These are phyloP conservation scores for Elgaria multicarinata DNA, from an alignment of 2,113 vertebrate genomes.

Conservation along the genomic window DNA sequence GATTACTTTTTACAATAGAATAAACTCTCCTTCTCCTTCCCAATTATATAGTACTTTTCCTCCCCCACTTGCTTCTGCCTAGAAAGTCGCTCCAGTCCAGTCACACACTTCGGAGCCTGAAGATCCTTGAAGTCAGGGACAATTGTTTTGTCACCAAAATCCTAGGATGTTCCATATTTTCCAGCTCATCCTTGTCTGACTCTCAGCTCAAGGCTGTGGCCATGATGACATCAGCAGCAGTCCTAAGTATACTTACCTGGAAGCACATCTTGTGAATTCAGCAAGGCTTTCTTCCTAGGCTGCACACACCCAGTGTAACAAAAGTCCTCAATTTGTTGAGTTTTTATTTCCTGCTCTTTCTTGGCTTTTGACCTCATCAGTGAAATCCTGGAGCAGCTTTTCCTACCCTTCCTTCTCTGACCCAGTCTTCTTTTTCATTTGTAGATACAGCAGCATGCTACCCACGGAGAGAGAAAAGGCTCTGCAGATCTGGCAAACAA, in stretches of 20 bases:
- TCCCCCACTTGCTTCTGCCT: too few species aligned
- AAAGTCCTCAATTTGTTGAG: conserved; percentile 45
- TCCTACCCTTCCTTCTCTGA: conserved; percentile 25
- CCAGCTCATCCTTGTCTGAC: background rate
- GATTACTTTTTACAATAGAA: too few species aligned
- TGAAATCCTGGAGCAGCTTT: conserved; percentile 47
- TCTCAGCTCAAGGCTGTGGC: background rate
- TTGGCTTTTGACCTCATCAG: conserved; percentile 45
- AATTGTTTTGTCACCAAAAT: background rate
- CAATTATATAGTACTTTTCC: too few species aligned
- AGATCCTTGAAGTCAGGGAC: background rate
- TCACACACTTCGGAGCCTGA: background rate
- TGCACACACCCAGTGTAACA: background rate
- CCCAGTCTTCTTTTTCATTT: conserved; percentile 11
- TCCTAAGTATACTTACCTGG: background rate
- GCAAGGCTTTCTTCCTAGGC: background rate
- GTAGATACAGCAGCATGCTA: conserved; percentile 86
- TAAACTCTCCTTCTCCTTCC: too few species aligned
- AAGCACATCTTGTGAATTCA: background rate
- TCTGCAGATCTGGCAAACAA: conserved; percentile 78
- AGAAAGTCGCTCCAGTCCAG: background rate
- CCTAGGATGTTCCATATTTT: background rate
- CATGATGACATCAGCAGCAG: background rate
- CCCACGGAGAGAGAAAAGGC: conserved; percentile 71
- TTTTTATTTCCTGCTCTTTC: background rate